A percentile compares a stretch with the other conserved stretches of the same genome.
These are phyloP conservation scores for Teleogryllus oceanicus DNA, from an alignment of 2,888 invertebrate species.

Conservation along the genomic window DNA sequence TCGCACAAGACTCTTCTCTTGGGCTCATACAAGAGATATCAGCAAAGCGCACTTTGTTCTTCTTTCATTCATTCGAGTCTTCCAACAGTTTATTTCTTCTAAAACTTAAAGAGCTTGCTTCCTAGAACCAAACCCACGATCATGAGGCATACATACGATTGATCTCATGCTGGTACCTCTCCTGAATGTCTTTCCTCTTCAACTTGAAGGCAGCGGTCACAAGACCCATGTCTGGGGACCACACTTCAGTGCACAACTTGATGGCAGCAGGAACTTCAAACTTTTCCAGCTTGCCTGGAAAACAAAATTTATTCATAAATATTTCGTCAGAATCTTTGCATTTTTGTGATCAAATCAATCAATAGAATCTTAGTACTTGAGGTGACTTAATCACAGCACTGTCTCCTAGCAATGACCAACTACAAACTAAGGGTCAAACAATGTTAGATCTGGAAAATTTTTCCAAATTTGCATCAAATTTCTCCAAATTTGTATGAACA, in stretches of 20 bases:
- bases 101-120: neutral
- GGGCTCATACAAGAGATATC: no score
- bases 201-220: constrained; percentile 98
- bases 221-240: constrained; percentile 96
- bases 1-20: neutral
- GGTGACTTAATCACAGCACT: no score
- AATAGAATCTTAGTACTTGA: no score
- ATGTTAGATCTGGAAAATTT: no score
- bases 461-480: neutral
- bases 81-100: neutral
- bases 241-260: constrained; percentile 84
- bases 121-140: constrained; percentile 44
- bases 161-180: constrained; percentile 87
- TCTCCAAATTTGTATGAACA: neutral
- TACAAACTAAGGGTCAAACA: no score
- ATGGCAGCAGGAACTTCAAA: constrained; percentile 90
- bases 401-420: no score
- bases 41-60: no score
- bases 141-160: constrained; percentile 92
- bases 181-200: constrained; percentile 93
- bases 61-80: no score
- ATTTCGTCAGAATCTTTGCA: neutral
- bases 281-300: constrained; percentile 78
- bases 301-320: constrained; percentile 19
- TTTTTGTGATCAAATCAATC: no score